Base-by-base conservation (phyloP, 2,888 invertebrate genomes). In the Agriopis aurantiaria region DNA sequence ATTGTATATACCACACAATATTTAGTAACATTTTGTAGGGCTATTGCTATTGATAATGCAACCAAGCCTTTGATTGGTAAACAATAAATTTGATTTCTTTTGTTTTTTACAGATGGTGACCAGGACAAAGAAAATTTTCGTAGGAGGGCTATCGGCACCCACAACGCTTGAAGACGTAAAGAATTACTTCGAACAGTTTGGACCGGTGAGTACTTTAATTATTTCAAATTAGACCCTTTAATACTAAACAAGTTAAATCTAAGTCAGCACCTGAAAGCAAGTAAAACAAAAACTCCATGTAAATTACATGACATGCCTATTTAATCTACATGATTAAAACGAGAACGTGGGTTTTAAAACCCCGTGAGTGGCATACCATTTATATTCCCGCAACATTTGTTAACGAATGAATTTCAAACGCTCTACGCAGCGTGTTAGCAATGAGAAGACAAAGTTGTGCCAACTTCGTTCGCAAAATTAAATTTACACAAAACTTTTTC, bases 41-140 rank as follows among this genome's bases (percentile, higher is more conserved):
- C n/a, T n/a, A n/a, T n/a, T n/a, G 33, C 4, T 33, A 33, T 5
- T 33, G 33, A 33, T 33, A 51, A 51, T 17, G 49, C 17, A 14
- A 7, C 17, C 14, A 17, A 10, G 3, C 9, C 10, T 23, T 52
- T 52, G 10, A 23, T 10, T 23, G 9, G 10, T 10, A n/a, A n/a
- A 48, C 12, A n/a, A 46, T 48, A 12, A 48, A 48, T 48, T 46
- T 12, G 1, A 14, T 12, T 41, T 8, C 5, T 8, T 74, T 75
- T 78, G 78, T 84, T 89, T 87, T 78, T 96, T 96, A 4, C 97
- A 99, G 99, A 99, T 99, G 99, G 99, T 99, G 94, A 99, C 99
- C 96, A 98, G 99, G 96, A 99, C 99, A 96, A 99, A 99, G 97
- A 99, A 99, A 96, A 99, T 99, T 96, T 99, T 99, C 96, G 99